Base-by-base conservation (phyloP, 2,113 vertebrate genomes). In the Thalassoma bifasciatum region DNA sequence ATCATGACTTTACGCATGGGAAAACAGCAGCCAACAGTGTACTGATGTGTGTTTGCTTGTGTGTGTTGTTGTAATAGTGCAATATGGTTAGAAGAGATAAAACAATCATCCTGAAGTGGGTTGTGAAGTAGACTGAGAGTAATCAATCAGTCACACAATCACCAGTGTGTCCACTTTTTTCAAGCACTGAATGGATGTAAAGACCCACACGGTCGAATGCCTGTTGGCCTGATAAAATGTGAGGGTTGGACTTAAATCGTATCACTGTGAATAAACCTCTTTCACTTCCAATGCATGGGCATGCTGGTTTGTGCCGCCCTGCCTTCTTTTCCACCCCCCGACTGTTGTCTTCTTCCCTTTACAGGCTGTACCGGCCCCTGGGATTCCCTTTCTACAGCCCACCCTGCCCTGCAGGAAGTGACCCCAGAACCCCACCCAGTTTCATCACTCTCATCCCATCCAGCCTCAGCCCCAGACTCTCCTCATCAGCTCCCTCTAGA, bases 351-450 rank as follows among this genome's bases (percentile, higher is more conserved):
- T 83, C 85, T 83, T 74, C 78, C 90, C 38, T 67, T n/a, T 61
- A 86, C 94, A 98, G 98, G 98, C 96, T 94, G 96, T 94, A 94
- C 92, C 96, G 65, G 87, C 96, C 84, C 94, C 97, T 95, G 98
- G 97, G 96, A 96, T 88, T 77, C 95, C 95, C 91, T 96, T 96
- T 90, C 96, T 96, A 93, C 97, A 96, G 84, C 95, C 96, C 87
- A 95, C 96, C 90, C 96, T 97, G 94, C 95, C 92, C 94, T 97
- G 97, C 95, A 95, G 97, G 96, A 99, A 99, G 95, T 99, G 97
- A 96, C 94, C 88, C 93, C 94, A 3, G 95, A 97, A 0, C 93
- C 95, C 91, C 94, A 93, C 94, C 94, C 95, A 82, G 92, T 92
- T 93, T 95, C 96, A 95, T 96, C 94, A 93, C 95, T 94, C 93